These are phyloP conservation scores for Gymnoscopelus microlampas DNA, from an alignment of 2,797 vertebrate genomes.

Conservation along the genomic window DNA sequence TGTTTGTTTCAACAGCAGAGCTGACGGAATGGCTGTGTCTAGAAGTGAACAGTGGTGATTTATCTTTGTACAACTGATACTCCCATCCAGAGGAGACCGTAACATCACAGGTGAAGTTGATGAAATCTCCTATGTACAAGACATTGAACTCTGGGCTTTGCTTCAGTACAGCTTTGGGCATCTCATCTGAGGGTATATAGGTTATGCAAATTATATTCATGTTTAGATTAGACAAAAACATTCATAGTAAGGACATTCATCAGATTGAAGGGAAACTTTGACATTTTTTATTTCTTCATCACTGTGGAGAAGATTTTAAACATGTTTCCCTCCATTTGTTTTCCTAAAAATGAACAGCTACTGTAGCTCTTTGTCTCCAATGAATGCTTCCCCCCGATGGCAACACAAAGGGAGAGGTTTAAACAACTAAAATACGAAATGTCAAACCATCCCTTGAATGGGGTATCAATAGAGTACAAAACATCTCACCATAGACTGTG, in stretches of 20 bases:
- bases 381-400: not conserved
- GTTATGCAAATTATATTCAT: not conserved
- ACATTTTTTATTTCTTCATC: not conserved
- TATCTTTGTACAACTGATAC: conserved; percentile 62
- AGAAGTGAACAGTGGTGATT: fast-evolving
- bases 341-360: too few species aligned
- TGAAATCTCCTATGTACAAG: conserved; percentile 53
- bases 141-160: conserved; percentile 19
- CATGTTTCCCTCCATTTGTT: too few species aligned
- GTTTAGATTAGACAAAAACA: not conserved
- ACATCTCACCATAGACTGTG: conserved; percentile 63
- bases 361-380: too few species aligned
- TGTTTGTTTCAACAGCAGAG: not conserved
- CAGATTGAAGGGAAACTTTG: too few species aligned
- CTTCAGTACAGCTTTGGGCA: conserved; percentile 19
- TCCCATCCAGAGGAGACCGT: conserved; percentile 66
- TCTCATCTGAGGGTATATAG: conserved; percentile 31
- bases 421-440: fast-evolving
- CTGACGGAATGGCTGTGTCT: conserved; percentile 17
- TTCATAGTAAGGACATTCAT: too few species aligned
- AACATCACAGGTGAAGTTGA: conserved; percentile 63
- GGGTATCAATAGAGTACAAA: not conserved
- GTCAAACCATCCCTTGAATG: too few species aligned
- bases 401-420: too few species aligned
- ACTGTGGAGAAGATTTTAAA: too few species aligned